phyloP scores from a whole-genome alignment of 2,797 vertebrate genomes.

The Betta splendens region DNA sequence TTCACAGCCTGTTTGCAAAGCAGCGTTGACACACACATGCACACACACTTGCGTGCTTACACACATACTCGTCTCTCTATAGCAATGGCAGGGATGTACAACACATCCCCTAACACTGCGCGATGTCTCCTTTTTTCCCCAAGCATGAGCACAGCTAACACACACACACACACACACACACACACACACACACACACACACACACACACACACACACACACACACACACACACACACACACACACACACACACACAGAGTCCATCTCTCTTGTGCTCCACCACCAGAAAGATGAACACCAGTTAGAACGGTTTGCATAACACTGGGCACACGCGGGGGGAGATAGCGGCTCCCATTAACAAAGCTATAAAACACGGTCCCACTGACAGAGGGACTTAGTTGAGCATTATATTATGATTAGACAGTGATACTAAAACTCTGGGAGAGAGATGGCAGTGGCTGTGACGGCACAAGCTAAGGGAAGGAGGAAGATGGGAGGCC shows the following conservation, averaged over 20 bases:
- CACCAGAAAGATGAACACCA: slow-evolving; percentile 66
- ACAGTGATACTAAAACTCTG: slow-evolving; percentile 77
- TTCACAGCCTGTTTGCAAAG: slow-evolving; percentile 85
- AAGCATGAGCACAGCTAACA: slow-evolving; percentile 45
- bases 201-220: slow-evolving; percentile 33
- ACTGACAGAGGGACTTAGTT: slow-evolving; percentile 79
- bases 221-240: slow-evolving; percentile 31
- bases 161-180: slow-evolving; percentile 33
- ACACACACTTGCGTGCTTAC: slow-evolving; percentile 27
- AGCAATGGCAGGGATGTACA: slow-evolving; percentile 45
- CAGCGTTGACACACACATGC: slow-evolving; percentile 52
- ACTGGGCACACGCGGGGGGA: slow-evolving; percentile 60
- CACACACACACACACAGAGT: slow-evolving; percentile 36
- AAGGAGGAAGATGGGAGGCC: slow-evolving; percentile 18
- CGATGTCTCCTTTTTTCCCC: slow-evolving; percentile 42
- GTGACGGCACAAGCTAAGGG: slow-evolving; percentile 49
- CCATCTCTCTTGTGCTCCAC: slow-evolving; percentile 30
- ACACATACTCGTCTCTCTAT: slow-evolving; percentile 39
- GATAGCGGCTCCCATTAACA: slow-evolving; percentile 72
- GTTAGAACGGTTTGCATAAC: slow-evolving; percentile 75
- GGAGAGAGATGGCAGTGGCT: slow-evolving; percentile 60
- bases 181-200: slow-evolving; percentile 33
- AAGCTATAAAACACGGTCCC: slow-evolving; percentile 77
- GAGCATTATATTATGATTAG: slow-evolving; percentile 82
- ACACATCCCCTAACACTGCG: slow-evolving; percentile 54